Evolutionary conservation across 2,888 invertebrate species (phyloP).

Genomic region (Antheraea assamensis): DNA sequence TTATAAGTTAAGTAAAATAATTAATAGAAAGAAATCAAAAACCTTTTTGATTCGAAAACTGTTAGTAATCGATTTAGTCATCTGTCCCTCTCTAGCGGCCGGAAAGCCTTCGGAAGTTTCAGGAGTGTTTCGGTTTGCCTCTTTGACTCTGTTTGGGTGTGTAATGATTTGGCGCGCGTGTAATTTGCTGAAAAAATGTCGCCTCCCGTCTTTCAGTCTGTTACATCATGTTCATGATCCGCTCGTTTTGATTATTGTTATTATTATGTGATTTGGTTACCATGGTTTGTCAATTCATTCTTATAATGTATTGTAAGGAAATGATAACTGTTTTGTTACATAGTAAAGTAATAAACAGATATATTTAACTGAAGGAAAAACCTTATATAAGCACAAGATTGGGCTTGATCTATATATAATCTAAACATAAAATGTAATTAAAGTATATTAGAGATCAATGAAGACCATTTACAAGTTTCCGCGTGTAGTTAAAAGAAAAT

Average conservation of each 20-base stretch:
- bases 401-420: background rate
- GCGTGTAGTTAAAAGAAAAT: too few species aligned
- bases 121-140: constrained; percentile 79
- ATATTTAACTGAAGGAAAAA: background rate
- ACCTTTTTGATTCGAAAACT: constrained; percentile 42
- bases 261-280: constrained; percentile 46
- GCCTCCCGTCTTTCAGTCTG: constrained; percentile 52
- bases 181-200: constrained; percentile 79
- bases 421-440: too few species aligned
- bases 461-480: too few species aligned
- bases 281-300: constrained; percentile 18
- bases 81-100: constrained; percentile 63
- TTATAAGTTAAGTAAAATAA: too few species aligned
- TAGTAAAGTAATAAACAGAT: background rate
- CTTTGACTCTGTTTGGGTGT: constrained; percentile 80
- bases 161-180: constrained; percentile 77
- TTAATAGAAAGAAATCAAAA: background rate
- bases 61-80: constrained; percentile 45
- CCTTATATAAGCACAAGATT: background rate
- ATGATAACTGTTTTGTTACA: constrained; percentile 13
- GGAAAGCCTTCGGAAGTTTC: constrained; percentile 75
- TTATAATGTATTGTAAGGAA: constrained; percentile 14
- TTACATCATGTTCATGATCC: constrained; percentile 53
- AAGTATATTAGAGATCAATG: too few species aligned
- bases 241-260: constrained; percentile 57